phyloP scores from a whole-genome alignment of 2,888 invertebrate species.

The Kuschelorhynchus macadamiae region DNA sequence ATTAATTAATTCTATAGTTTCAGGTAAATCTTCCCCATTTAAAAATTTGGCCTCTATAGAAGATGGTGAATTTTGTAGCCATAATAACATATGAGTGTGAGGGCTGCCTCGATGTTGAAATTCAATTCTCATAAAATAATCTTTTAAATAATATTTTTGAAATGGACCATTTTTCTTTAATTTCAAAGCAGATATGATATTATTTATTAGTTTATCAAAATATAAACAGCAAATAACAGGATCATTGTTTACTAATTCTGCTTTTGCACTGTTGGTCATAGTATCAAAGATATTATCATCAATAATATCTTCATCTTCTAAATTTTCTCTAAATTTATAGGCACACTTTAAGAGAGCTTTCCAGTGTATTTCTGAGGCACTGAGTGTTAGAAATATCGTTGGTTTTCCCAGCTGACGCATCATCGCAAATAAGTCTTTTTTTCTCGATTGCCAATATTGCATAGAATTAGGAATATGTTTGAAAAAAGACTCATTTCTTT shows the following conservation, averaged over 20 bases:
- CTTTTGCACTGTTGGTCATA: conserved; percentile 1
- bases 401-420: conserved; percentile 65
- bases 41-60: too few relatives aligned
- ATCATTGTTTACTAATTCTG: conserved; percentile 59
- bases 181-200: neutral
- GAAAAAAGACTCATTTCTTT: conserved; percentile 51
- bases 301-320: too few relatives aligned
- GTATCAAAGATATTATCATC: conserved; percentile 1
- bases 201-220: conserved; percentile 17
- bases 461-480: conserved; percentile 63
- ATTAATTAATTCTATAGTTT: too few relatives aligned
- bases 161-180: conserved; percentile 59
- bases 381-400: conserved; percentile 64
- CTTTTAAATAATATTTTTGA: conserved; percentile 56
- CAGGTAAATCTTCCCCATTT: too few relatives aligned
- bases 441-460: conserved; percentile 62
- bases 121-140: conserved; percentile 63
- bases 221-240: conserved; percentile 52
- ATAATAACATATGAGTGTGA: too few relatives aligned
- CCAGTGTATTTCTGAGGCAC: conserved; percentile 64
- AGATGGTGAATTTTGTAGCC: too few relatives aligned
- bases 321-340: conserved; percentile 54
- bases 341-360: conserved; percentile 53
- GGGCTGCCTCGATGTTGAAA: too few relatives aligned
- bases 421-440: conserved; percentile 66